Base-by-base conservation (phyloP, 2,113 vertebrate species). In the Hippocampus abdominalis region DNA sequence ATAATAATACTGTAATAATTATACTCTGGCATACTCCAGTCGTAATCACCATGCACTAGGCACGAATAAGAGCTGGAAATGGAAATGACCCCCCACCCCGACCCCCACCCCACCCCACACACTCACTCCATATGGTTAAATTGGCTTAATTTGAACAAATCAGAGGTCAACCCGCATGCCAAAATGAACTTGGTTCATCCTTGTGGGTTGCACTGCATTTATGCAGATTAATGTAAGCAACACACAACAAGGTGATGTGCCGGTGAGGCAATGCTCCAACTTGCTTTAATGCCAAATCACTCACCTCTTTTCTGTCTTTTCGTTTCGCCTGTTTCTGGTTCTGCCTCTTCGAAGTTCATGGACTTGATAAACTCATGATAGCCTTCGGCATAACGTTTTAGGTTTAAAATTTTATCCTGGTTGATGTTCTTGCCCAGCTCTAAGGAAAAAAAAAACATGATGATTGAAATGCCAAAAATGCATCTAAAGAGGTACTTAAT, bases 351-450 rank as follows among this genome's bases (percentile, higher is more conserved):
- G 4, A 75, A 8, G 44, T 78, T 70, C 66, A 90, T 69, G 44
- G 85, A 76, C 16, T 18, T 75, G 56, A 86, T 73, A 8, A 72
- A 83, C 64, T 87, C 71, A 71, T 91, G 87, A 72, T 91, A 92
- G 51, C 73, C 88, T 56, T 93, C 89, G 2, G 92, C 89, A 10
- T 81, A 89, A 25, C 51, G 85, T 66, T 90, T 87, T 64, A 92
- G 21, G 15, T 32, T 85, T 64, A 89, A 70, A 48, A 13, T 21
- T 69, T 90, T 89, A 64, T 93, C 91, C 86, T 92, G 91, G 83
- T 92, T 93, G 72, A 92, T 87, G 84, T 92, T 92, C 85, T 92
- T 92, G 44, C 81, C 89, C 66, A 92, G 69, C 66, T 93, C 92
- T 93, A 81, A 27, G 27, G 72, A 78, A 60, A 69, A 76, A 27